These are phyloP conservation scores for Luperina testacea DNA, from an alignment of 2,888 invertebrate species.

Conservation along the genomic window DNA sequence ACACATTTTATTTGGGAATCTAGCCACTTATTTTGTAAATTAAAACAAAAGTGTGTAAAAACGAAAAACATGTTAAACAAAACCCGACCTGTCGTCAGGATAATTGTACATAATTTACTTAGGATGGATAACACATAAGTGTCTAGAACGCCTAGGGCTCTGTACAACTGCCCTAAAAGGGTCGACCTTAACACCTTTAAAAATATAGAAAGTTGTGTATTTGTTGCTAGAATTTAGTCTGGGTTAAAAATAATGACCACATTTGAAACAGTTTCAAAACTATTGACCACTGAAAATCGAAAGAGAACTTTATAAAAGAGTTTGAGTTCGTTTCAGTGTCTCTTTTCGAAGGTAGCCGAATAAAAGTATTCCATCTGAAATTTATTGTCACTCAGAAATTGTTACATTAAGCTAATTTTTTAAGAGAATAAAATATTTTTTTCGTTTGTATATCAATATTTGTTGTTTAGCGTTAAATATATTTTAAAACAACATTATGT, in stretches of 20 bases:
- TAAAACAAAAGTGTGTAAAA: background rate
- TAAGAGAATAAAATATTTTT: background rate
- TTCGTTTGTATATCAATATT: too few relatives aligned
- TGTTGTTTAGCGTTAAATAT: background rate
- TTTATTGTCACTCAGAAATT: background rate
- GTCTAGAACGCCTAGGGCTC: slow-evolving; percentile 17
- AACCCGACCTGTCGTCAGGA: background rate
- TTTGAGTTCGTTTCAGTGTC: background rate
- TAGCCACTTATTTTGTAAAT: background rate
- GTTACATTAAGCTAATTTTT: background rate
- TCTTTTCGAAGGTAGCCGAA: background rate
- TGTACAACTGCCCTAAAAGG: slow-evolving; percentile 39
- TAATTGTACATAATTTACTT: slow-evolving; percentile 2
- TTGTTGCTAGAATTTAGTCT: slow-evolving; percentile 2
- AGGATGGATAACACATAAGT: slow-evolving; percentile 3
- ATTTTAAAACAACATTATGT: background rate
- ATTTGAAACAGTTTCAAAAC: slow-evolving; percentile 16
- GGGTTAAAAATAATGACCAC: slow-evolving; percentile 19
- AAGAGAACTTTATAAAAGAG: background rate
- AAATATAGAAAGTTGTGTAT: slow-evolving; percentile 32
- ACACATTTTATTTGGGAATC: background rate
- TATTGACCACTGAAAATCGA: background rate
- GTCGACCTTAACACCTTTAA: slow-evolving; percentile 16
- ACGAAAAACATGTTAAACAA: background rate
- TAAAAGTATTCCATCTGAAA: background rate